These are phyloP conservation scores for Ophioninae sp. DNA, from an alignment of 2,888 invertebrate genomes.

Conservation along the genomic window DNA sequence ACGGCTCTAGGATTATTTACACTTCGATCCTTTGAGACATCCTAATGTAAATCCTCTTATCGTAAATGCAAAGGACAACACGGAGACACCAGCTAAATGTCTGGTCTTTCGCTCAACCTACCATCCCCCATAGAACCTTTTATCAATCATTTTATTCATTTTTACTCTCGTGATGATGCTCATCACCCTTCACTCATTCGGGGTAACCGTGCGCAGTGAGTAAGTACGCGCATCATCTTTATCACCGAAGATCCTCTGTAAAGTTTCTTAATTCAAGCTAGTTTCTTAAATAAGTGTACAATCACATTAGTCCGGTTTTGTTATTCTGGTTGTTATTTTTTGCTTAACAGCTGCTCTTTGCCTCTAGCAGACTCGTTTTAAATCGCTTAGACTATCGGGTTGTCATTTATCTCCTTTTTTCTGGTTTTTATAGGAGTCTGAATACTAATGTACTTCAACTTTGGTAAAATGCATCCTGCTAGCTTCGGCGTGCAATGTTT, in stretches of 20 bases:
- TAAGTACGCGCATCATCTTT: no score
- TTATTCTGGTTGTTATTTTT: no score
- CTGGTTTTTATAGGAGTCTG: background rate
- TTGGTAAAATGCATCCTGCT: background rate
- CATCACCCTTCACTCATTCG: background rate
- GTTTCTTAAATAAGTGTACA: no score
- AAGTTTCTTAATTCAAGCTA: no score
- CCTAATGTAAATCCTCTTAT: no score
- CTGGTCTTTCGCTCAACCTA: slow-evolving; percentile 15
- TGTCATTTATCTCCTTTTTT: slow-evolving; percentile 15
- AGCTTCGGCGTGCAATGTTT: background rate
- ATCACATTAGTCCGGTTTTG: no score
- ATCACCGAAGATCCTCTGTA: no score
- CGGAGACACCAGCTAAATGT: slow-evolving; percentile 8
- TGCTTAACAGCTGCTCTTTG: slow-evolving; percentile 45
- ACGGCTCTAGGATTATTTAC: background rate
- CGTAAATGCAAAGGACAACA: background rate
- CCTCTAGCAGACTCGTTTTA: slow-evolving; percentile 12
- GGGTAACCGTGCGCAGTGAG: background rate
- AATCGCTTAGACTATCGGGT: slow-evolving; percentile 27
- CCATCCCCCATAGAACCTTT: background rate
- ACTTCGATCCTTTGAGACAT: slow-evolving; percentile 22
- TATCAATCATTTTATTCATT: background rate
- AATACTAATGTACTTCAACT: background rate
- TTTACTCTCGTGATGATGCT: background rate